Evolutionary conservation across 2,888 invertebrate species (phyloP), one percentile per base, ranked within the genome.

Genomic region (Euclidia mi): DNA sequence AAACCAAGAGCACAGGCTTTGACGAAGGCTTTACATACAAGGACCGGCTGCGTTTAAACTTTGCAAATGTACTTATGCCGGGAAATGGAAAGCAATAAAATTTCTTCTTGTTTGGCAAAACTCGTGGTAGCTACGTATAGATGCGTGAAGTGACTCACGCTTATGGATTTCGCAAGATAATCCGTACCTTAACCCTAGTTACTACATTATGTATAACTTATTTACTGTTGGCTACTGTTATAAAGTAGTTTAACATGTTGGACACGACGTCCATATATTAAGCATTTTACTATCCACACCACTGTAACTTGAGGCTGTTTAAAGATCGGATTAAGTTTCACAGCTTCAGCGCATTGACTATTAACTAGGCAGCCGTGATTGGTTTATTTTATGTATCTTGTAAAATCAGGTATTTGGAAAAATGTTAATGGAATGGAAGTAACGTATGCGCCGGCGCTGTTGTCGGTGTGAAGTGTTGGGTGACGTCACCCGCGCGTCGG

Each of bases 381-480:
- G 35, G 52, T 57, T 49, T 67, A 49, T 43, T 43, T 46, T 38
- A 53, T 50, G 40, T 51, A 43, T 25, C 10, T 38, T 42, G 32
- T 32, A 49, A 14, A 49, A 32, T 17, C 40, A 45, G 41, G 42
- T 64, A 61, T 64, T n/a, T 51, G 49, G 53, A 72, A 68, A 76
- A 72, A 72, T 68, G 59, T 56, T 62, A 68, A 72, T 76, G 43
- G 56, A 65, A 68, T 62, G 45, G 45, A 59, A 60, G 64, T n/a
- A 67, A 76, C 71, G 70, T 78, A 74, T 81, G 84, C 84, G 81
- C 85, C 81, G 83, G 87, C 87, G 87, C 86, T 79, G 79, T 50
- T 46, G 55, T 44, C 38, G 37, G 47, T 66, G 46, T 60, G 43
- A 37, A 61, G 59, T 53, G 53, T 20, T 50, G 51, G 61, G 17